Conservation (phyloP, 1,140 invertebrate genomes). For the Drosophila guanche region DNA sequence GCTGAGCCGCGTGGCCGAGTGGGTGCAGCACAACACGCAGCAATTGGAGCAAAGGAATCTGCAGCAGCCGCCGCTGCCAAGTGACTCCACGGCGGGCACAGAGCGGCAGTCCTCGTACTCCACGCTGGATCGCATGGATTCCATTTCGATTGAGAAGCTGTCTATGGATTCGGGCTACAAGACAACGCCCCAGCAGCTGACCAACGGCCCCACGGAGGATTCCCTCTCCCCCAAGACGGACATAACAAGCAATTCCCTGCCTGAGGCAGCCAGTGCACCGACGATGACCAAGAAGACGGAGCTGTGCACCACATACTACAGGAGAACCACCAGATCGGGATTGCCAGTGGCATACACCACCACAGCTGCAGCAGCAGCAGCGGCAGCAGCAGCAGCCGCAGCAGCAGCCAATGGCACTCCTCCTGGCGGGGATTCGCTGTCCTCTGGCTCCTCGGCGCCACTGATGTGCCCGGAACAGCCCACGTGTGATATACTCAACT, state of each 20-base stretch:
- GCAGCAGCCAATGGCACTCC: conserved; percentile 32
- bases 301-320: conserved; percentile 71
- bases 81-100: conserved; percentile 72
- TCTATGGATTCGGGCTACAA: conserved; percentile 82
- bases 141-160: conserved; percentile 79
- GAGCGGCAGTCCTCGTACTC: conserved; percentile 76
- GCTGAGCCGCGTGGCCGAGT: conserved; percentile 88
- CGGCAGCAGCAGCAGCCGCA: not conserved
- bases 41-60: conserved; percentile 70
- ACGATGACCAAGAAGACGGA: conserved; percentile 51
- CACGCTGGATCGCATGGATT: conserved; percentile 76
- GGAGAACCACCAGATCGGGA: conserved; percentile 75
- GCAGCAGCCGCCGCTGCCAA: conserved; percentile 54
- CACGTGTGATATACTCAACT: conserved; percentile 83
- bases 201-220: conserved; percentile 75
- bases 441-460: conserved; percentile 59
- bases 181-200: conserved; percentile 75
- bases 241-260: conserved; percentile 64
- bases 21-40: conserved; percentile 86
- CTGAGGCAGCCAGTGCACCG: conserved; percentile 5
- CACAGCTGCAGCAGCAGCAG: conserved; percentile 10
- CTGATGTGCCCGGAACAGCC: conserved; percentile 75
- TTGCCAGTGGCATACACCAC: conserved; percentile 76
- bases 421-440: conserved; percentile 13
- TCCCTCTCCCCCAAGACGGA: conserved; percentile 75